Conservation (phyloP, 1,140 invertebrate genomes). For the Bombus waltoni region DNA sequence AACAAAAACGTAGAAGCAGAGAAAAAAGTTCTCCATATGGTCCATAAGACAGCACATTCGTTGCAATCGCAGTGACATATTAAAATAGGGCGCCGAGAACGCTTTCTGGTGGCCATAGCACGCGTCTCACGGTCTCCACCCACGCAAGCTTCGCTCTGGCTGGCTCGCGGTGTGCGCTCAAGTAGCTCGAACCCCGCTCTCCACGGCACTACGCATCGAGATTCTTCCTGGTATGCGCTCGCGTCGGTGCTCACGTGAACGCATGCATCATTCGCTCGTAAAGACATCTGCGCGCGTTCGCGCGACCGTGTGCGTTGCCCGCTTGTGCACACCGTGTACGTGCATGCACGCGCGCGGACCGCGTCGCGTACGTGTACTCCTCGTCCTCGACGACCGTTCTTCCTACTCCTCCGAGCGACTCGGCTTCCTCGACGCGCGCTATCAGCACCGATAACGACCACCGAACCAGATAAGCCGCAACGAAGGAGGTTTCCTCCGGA, state of each 20-base stretch:
- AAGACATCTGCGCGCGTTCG: slow-evolving; percentile 44
- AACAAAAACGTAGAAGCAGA: neutral
- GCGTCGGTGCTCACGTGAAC: slow-evolving; percentile 61
- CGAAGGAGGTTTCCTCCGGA: neutral
- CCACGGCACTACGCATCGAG: slow-evolving; percentile 48
- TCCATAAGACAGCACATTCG: neutral
- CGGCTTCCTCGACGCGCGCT: slow-evolving; percentile 1
- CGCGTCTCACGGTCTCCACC: slow-evolving; percentile 39
- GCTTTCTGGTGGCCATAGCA: neutral
- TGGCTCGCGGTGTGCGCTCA: slow-evolving; percentile 11
- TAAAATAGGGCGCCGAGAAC: slow-evolving; percentile 11
- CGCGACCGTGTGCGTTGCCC: no score
- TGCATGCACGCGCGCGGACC: neutral
- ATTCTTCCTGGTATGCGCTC: slow-evolving; percentile 69
- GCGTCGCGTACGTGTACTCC: slow-evolving; percentile 17
- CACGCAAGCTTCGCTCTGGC: slow-evolving; percentile 24
- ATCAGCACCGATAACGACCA: slow-evolving; percentile 48
- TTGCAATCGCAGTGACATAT: neutral
- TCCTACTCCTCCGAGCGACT: neutral
- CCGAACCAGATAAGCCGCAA: slow-evolving; percentile 31
- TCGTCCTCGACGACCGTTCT: slow-evolving; percentile 26
- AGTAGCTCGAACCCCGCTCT: slow-evolving; percentile 38
- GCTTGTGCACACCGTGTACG: neutral
- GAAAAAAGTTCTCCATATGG: neutral
- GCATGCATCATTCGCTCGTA: slow-evolving; percentile 66